Base-by-base conservation (phyloP, 30 jellyfish, hydroid and myxozoan species). In the Haliclystus octoradiatus region DNA sequence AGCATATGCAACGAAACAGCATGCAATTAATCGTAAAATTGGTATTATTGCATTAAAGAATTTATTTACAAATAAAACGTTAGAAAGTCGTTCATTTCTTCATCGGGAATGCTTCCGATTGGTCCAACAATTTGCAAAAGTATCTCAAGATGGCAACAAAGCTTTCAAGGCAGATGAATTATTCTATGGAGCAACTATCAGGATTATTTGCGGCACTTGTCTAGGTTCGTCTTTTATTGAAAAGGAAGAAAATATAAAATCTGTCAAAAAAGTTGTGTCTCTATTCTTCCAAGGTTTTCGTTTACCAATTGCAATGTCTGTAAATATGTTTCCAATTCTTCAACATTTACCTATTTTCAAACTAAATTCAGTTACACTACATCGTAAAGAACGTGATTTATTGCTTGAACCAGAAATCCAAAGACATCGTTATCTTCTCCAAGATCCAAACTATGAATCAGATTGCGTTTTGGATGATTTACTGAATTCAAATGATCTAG, bases 81-180 rank as follows among this genome's bases (percentile, higher is more conserved):
- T 35, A 64, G 61, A 51, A 28, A 31, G 77, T 2, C 80, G 65
- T 72, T 32, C 32, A 23, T 24, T 71, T 2, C 63, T 80, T 19
- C 65, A 64, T 24, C 80, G 64, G 19, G 93, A 80, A 51, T 80
- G 93, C 71, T 22, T 35, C 1, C 83, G 76, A 2, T 66, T 80
- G 15, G 75, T 80, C 19, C 63, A 71, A 0, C 50, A 76, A 32
- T 32, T 80, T 24, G 50, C 5, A 53, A 65, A 51, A 9, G 70
- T 57, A n/a, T 19, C 64, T 62, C 30, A 40, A 22, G 66, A 34
- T 26, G 77, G 57, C 46, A n/a, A n/a, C n/a, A 71, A 70, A 53
- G 50, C 71, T 9, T 49, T 80, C 9, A 74, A 80, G 25, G 46
- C 71, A 1, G 12, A 46, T 19, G 19, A 40, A 40, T 19, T 40